Conservation (phyloP, 92 coral and sea anemone species). For the Micromussa lordhowensis region DNA sequence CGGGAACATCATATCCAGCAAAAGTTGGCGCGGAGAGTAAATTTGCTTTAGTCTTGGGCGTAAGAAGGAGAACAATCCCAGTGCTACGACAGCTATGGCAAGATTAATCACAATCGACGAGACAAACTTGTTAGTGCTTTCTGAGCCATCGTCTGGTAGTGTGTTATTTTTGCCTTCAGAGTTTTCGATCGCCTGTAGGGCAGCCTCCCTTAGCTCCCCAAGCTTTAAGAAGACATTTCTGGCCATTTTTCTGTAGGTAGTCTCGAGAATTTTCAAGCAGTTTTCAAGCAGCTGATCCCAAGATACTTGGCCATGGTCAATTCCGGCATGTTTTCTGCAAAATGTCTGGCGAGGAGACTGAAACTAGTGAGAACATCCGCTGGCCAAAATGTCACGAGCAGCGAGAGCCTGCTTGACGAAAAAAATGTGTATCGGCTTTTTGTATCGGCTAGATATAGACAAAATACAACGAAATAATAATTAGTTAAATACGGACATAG, state of each 20-base stretch:
- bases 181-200: background rate
- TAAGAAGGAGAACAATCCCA: slow-evolving; percentile 79
- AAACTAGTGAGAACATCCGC: slow-evolving; percentile 5
- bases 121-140: slow-evolving; percentile 72
- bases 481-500: no score
- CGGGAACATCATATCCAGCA: slow-evolving; percentile 80
- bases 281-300: background rate
- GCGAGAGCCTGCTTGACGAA: no score
- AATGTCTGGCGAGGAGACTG: background rate
- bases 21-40: slow-evolving; percentile 89
- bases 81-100: slow-evolving; percentile 61
- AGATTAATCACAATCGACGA: slow-evolving; percentile 82
- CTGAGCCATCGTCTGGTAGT: slow-evolving; percentile 23
- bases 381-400: background rate
- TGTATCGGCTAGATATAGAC: no score
- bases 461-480: no score
- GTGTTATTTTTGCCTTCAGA: slow-evolving; percentile 20
- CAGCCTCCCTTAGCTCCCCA: background rate
- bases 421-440: no score
- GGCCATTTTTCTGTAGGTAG: background rate
- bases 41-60: slow-evolving; percentile 80
- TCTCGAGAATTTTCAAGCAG: background rate
- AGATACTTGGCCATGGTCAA: background rate
- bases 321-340: slow-evolving; percentile 7
- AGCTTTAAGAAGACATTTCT: background rate